These are phyloP conservation scores for Camelus bactrianus DNA, from an alignment of 2,113 vertebrate species.

Conservation along the genomic window DNA sequence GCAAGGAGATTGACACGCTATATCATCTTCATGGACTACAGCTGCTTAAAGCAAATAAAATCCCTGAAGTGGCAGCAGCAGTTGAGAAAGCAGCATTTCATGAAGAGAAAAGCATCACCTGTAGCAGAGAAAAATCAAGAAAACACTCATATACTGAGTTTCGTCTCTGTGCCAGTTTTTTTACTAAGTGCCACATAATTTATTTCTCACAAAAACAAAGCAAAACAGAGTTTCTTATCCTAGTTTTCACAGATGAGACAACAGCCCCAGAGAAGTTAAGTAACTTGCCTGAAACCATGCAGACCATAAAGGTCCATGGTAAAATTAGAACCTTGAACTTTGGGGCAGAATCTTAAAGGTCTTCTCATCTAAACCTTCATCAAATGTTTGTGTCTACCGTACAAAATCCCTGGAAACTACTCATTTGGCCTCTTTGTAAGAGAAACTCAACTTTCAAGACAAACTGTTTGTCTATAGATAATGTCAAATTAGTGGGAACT, in stretches of 20 bases:
- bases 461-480: not conserved
- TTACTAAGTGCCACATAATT: not conserved
- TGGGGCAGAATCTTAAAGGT: not conserved
- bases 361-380: not conserved
- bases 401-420: not conserved
- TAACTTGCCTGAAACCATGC: not conserved
- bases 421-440: not conserved
- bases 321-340: not conserved
- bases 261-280: not conserved
- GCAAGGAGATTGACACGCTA: not conserved
- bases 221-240: not conserved
- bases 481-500: not conserved
- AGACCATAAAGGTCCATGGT: not conserved
- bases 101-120: not conserved
- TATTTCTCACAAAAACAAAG: not conserved
- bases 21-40: not conserved
- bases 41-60: constrained; percentile 56
- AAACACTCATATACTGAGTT: not conserved
- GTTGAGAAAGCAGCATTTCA: constrained; percentile 24
- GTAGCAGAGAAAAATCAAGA: not conserved
- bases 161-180: not conserved
- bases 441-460: not conserved
- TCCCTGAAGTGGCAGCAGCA: not conserved
- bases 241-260: constrained; percentile 6
- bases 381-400: not conserved